Percentiles rank a stretch among this genome's conserved stretches.
phyloP scores from a whole-genome alignment of 2,113 vertebrate species.

The Ptilorrhoa leucosticta region DNA sequence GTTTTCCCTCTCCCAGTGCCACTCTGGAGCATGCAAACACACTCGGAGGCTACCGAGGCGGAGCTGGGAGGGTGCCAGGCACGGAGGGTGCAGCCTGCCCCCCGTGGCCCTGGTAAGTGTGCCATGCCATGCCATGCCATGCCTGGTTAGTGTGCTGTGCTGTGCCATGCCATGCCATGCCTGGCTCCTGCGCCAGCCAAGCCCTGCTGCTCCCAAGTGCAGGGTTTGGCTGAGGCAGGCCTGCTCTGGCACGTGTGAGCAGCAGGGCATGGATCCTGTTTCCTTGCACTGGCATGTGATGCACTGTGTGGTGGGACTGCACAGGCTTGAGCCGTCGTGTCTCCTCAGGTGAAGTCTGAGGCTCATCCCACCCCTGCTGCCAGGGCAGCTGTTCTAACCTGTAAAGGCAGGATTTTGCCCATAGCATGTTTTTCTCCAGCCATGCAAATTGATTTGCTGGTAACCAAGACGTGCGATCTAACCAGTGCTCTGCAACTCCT shows the following conservation, averaged over 20 bases:
- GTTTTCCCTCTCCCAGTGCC: not conserved
- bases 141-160: not conserved
- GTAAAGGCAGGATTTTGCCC: constrained; percentile 20
- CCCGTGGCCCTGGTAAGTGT: not conserved
- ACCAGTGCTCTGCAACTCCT: not conserved
- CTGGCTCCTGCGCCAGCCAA: rapidly evolving
- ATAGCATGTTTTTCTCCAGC: not conserved
- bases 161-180: not conserved
- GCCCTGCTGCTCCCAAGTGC: not conserved
- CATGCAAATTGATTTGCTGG: constrained; percentile 4
- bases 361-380: not conserved
- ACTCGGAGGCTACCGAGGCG: not conserved
- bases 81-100: not conserved
- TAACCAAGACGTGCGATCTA: not conserved
- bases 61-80: not conserved
- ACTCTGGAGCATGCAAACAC: rapidly evolving
- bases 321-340: rapidly evolving
- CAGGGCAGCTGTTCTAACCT: not conserved
- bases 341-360: not conserved
- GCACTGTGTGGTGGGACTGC: not conserved
- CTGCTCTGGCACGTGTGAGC: not conserved
- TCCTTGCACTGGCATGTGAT: not conserved
- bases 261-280: not conserved
- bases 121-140: not conserved
- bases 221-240: not conserved